These are phyloP conservation scores for Cephus nigrinus DNA, from an alignment of 2,888 invertebrate genomes.

Conservation along the genomic window DNA sequence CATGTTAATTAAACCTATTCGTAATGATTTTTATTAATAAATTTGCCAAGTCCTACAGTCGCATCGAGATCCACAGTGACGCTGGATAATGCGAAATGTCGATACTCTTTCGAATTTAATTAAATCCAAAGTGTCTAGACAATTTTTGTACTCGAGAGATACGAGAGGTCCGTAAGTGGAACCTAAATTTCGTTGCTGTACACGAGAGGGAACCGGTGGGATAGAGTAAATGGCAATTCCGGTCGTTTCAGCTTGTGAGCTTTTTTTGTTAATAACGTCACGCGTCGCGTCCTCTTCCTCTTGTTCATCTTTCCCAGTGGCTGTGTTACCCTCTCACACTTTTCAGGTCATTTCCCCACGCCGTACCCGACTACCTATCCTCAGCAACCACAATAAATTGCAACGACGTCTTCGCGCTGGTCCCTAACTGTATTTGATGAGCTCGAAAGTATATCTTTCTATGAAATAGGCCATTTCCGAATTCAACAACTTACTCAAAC, in stretches of 20 bases:
- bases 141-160: background rate
- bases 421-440: background rate
- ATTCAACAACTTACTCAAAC: background rate
- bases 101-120: background rate
- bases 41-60: background rate
- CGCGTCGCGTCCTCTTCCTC: constrained; percentile 18
- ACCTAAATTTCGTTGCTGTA: background rate
- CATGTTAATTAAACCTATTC: background rate
- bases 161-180: background rate
- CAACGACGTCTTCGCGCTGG: background rate
- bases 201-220: background rate
- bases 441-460: background rate
- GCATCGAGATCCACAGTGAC: background rate
- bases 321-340: background rate
- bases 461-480: background rate
- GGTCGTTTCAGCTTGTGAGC: constrained; percentile 19
- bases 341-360: background rate
- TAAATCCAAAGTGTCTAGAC: background rate
- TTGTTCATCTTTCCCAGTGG: constrained; percentile 17
- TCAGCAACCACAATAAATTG: background rate
- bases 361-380: background rate
- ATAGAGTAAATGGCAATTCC: constrained; percentile 4
- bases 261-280: constrained; percentile 22
- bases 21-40: background rate
- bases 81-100: background rate